Conservation (phyloP, 2,113 vertebrate species). For the Pogonocichla stellata region DNA sequence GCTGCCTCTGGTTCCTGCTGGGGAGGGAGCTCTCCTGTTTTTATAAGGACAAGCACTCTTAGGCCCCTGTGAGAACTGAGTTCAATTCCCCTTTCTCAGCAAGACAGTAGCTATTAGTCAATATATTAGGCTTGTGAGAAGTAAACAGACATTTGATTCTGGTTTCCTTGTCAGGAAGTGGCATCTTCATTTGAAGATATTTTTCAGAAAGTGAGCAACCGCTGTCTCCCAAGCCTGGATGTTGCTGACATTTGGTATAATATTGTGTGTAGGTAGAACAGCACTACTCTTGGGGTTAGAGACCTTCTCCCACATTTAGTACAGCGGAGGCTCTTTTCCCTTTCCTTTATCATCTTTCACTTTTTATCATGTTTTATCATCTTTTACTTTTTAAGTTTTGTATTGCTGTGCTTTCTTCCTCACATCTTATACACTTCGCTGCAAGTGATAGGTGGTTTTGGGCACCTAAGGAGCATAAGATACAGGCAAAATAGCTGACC, state of each 20-base stretch:
- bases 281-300: background rate
- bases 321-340: background rate
- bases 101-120: background rate
- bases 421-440: background rate
- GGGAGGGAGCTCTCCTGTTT: background rate
- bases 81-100: background rate
- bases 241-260: background rate
- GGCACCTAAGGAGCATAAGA: background rate
- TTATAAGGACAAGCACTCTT: background rate
- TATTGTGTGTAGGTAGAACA: background rate
- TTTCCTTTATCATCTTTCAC: background rate
- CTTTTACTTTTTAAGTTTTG: background rate
- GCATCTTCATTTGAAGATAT: background rate
- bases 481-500: background rate
- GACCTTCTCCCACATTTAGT: background rate
- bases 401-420: background rate
- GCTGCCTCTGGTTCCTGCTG: background rate
- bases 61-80: background rate
- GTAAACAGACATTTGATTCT: background rate
- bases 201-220: background rate
- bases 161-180: background rate
- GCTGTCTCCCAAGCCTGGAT: background rate
- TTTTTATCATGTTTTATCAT: background rate
- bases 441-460: background rate
- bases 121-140: background rate